A percentile compares a stretch with the other conserved stretches of the same genome.
Conservation (phyloP, 2,888 invertebrate genomes). For the Tipula lateralis region DNA sequence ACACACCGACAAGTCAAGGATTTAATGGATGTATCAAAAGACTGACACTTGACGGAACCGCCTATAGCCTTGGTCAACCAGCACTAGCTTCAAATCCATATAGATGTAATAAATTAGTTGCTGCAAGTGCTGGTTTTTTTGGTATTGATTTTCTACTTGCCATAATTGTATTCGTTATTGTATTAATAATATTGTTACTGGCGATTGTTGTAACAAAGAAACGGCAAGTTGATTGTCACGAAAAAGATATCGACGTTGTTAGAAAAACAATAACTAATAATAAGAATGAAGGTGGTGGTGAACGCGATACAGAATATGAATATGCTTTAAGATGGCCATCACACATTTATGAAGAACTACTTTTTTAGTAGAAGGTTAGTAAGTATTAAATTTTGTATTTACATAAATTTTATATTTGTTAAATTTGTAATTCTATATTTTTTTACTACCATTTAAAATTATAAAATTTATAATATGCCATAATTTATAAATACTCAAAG, state of each 20-base stretch:
- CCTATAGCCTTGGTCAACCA: conserved; percentile 84
- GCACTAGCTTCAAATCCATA: conserved; percentile 66
- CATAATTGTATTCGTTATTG: conserved; percentile 80
- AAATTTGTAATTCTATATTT: too few species aligned
- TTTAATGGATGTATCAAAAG: conserved; percentile 90
- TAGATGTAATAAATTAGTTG: conserved; percentile 68
- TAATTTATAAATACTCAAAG: conserved; percentile 84
- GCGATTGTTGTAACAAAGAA: conserved; percentile 87
- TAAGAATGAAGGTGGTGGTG: conserved; percentile 97
- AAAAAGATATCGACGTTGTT: conserved; percentile 92
- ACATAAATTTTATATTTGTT: too few species aligned
- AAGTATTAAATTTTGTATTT: not conserved
- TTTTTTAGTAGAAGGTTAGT: conserved; percentile 72
- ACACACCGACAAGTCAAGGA: conserved; percentile 62
- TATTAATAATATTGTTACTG: conserved; percentile 70
- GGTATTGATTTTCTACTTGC: conserved; percentile 84
- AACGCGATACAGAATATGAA: conserved; percentile 74
- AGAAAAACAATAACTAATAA: conserved; percentile 96
- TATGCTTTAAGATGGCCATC: conserved; percentile 48
- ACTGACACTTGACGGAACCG: conserved; percentile 78
- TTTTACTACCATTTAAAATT: too few species aligned
- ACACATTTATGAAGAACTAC: conserved; percentile 49
- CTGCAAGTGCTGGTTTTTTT: conserved; percentile 71
- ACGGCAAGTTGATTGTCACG: conserved; percentile 78
- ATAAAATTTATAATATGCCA: too few species aligned